Base-by-base conservation (phyloP, 2,113 vertebrate genomes). In the Progne subis region DNA sequence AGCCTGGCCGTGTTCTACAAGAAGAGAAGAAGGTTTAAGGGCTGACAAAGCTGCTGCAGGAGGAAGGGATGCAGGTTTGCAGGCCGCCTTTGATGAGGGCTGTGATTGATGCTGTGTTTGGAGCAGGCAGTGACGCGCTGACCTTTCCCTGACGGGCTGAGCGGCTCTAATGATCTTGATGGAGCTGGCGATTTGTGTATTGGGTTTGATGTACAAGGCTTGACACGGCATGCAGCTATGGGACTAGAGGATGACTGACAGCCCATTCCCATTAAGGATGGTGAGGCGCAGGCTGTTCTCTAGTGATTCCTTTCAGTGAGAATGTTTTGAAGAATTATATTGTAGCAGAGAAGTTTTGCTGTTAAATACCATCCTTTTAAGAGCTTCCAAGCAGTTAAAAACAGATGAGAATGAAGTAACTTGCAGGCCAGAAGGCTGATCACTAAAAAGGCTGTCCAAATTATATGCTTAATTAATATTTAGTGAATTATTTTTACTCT, bases 151-250 rank as follows among this genome's bases (percentile, higher is more conserved):
- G 90, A 86, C 25, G 31, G 68, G 88, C 90, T 79, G 88, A 94
- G 90, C 96, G 6, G 95, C 96, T 97, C 96, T 97, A 97, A 97
- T 93, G 95, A 96, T 96, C 81, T 86, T 86, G 95, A 96, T 86
- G 80, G 67, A 82, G 44, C 89, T 95, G 88, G 69, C 18, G 82
- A 96, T 95, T 82, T 92, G 79, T 83, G 31, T 86, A 88, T 88
- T 89, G 84, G 46, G 80, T 88, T 95, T 94, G 96, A 96, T 96
- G 92, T 76, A 94, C 63, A 9, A 92, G 94, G 82, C 88, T 81
- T 87, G 92, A 92, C 92, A 7, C 1, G 5, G 79, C 69, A 14
- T 43, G 75, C 76, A 83, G 95, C 76, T 46, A 49, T 50, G 78
- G 92, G 94, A 52, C 89, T 61, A 13, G 34, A 41, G 15, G 34